Evolutionary conservation across 2,797 vertebrate species (phyloP), one percentile per base, ranked within the genome.

Genomic region (Lepilemur septentrionalis): DNA sequence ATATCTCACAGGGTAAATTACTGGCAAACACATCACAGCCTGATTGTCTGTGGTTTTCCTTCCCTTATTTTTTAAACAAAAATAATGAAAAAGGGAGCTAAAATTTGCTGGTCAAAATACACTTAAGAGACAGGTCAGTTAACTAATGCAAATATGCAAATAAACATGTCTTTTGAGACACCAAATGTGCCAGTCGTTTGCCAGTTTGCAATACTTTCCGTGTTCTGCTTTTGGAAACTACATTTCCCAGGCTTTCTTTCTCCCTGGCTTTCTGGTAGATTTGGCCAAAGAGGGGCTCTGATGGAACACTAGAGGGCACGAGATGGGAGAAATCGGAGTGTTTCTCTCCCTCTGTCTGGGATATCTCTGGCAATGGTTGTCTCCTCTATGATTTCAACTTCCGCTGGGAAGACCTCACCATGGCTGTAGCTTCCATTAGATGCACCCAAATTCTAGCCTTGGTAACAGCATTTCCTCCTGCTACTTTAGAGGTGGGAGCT

Each of bases 91-190:
- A 46, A n/a, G 18, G 61, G 28, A 96, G 38, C 10, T 91, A 72
- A 88, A 38, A 35, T 18, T 86, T 81, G 12, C 57, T n/a, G 10
- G 7, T 78, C 76, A 43, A 96, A 83, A 23, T 52, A 59, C 38
- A 69, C 35, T 94, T 35, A 87, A 92, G 78, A 87, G 48, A 92
- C 41, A 75, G 72, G 57, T 90, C 57, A 82, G 23, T 95, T 84
- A 96, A 38, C 52, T 91, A 79, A 93, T 38, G 63, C 52, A 94
- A 93, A 80, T 18, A 84, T 55, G 79, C 63, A 84, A 72, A 82
- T 69, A 50, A 46, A 13, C 13, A 2, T 18, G 14, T 35, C 59
- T 55, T 93, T 25, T 48, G 59, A 95, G 69, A 94, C 46, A 65
- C 18, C 30, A 50, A 50, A 52, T 48, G 4, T 11, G 18, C 14